These are phyloP conservation scores for Sphaerodactylus townsendi DNA, from an alignment of 2,113 vertebrate species.

Conservation along the genomic window DNA sequence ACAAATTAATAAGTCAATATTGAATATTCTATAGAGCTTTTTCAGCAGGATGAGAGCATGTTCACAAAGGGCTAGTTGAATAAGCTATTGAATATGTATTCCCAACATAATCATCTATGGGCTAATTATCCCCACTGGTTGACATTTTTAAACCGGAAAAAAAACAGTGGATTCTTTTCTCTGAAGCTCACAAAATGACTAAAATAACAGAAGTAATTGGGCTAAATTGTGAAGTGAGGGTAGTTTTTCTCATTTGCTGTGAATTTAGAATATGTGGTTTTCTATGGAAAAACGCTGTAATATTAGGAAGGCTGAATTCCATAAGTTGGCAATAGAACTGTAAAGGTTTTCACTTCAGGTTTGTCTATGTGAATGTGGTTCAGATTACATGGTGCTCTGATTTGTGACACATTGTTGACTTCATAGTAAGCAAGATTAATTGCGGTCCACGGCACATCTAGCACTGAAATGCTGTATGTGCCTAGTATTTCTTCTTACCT, in stretches of 20 bases:
- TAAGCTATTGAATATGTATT: constrained; percentile 37
- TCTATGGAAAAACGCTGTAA: constrained; percentile 37
- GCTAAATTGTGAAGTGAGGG: constrained; percentile 52
- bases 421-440: not conserved
- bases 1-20: not conserved
- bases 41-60: not conserved
- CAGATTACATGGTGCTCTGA: constrained; percentile 30
- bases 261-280: constrained; percentile 24
- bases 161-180: constrained; percentile 41
- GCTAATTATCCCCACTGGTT: constrained; percentile 33
- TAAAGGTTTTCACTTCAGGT: constrained; percentile 21
- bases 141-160: constrained; percentile 17
- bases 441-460: constrained; percentile 8
- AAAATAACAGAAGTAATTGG: constrained; percentile 60
- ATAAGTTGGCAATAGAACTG: constrained; percentile 26
- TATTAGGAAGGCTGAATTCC: constrained; percentile 19
- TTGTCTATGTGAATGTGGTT: constrained; percentile 29
- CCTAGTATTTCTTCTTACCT: not conserved
- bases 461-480: constrained; percentile 15
- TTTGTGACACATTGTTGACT: constrained; percentile 16
- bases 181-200: constrained; percentile 43
- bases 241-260: constrained; percentile 27
- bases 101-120: constrained; percentile 25
- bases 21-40: constrained; percentile 11
- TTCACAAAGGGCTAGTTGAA: constrained; percentile 22